Evolutionary conservation across 2,113 vertebrate species (phyloP).

Genomic region (Vulpes lagopus): DNA sequence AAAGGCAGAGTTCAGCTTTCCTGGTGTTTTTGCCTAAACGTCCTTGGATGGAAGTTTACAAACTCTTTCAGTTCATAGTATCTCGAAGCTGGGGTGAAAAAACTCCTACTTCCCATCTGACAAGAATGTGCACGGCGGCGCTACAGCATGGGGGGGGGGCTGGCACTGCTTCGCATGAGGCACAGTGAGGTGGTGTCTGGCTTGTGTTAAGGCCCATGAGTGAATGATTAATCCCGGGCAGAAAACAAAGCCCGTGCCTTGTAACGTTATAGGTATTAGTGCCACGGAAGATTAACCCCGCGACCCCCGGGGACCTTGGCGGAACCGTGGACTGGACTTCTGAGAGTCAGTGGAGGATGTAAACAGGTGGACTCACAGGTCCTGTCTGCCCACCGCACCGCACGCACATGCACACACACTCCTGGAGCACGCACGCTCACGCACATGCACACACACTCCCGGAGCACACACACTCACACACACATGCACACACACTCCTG

Average conservation of each 20-base stretch:
- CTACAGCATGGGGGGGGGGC: not conserved
- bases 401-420: not conserved
- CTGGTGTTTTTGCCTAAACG: slow-evolving; percentile 29
- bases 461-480: too few species aligned
- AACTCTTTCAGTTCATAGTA: not conserved
- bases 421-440: too few species aligned
- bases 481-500: too few species aligned
- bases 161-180: slow-evolving; percentile 55
- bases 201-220: slow-evolving; percentile 79
- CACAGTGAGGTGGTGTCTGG: slow-evolving; percentile 68
- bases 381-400: not conserved
- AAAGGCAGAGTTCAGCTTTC: not conserved
- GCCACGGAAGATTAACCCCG: slow-evolving; percentile 71
- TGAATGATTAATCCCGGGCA: slow-evolving; percentile 79
- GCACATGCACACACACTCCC: too few species aligned
- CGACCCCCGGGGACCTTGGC: slow-evolving; percentile 33
- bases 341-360: slow-evolving; percentile 61
- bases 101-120: not conserved
- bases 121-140: not conserved
- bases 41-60: not conserved
- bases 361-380: slow-evolving; percentile 61
- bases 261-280: slow-evolving; percentile 78
- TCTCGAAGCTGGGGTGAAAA: not conserved
- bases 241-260: slow-evolving; percentile 75
- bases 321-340: slow-evolving; percentile 50